Conservation (phyloP, 2,888 invertebrate species). For the Sussaba pulchella region DNA sequence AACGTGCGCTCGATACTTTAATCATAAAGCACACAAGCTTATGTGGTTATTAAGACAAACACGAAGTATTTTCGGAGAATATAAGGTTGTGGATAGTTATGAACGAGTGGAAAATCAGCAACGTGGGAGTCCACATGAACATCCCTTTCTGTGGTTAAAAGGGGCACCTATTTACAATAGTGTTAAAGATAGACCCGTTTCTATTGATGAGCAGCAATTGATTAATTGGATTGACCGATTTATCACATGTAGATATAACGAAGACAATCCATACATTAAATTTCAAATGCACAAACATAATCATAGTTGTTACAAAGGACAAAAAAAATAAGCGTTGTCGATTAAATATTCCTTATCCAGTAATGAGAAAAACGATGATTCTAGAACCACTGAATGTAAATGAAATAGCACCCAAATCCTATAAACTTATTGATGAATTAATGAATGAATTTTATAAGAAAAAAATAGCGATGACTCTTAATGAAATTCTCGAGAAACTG, state of each 20-base stretch:
- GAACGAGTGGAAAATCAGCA: background rate
- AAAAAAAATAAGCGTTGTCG: slow-evolving; percentile 71
- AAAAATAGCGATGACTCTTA: slow-evolving; percentile 24
- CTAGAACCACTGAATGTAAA: slow-evolving; percentile 66
- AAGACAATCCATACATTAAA: slow-evolving; percentile 68
- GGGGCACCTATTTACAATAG: slow-evolving; percentile 16
- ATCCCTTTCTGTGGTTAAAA: slow-evolving; percentile 39
- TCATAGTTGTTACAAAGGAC: slow-evolving; percentile 73
- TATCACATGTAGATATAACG: slow-evolving; percentile 68
- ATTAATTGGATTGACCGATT: slow-evolving; percentile 68
- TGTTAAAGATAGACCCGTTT: slow-evolving; percentile 13
- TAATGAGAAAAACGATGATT: slow-evolving; percentile 69
- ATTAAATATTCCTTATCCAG: slow-evolving; percentile 73
- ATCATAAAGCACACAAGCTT: slow-evolving; percentile 20
- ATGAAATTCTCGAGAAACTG: slow-evolving; percentile 51
- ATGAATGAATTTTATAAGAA: slow-evolving; percentile 49
- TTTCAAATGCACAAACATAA: slow-evolving; percentile 73
- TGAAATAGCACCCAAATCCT: slow-evolving; percentile 45
- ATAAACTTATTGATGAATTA: slow-evolving; percentile 34
- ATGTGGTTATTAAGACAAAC: slow-evolving; percentile 52
- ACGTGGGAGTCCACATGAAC: slow-evolving; percentile 3
- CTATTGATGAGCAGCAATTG: slow-evolving; percentile 66
- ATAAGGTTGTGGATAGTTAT: slow-evolving; percentile 53
- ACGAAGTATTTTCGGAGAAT: slow-evolving; percentile 18
- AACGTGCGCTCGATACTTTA: slow-evolving; percentile 38